Base-by-base conservation (phyloP, 2,797 vertebrate species). In the Myotis daubentonii region DNA sequence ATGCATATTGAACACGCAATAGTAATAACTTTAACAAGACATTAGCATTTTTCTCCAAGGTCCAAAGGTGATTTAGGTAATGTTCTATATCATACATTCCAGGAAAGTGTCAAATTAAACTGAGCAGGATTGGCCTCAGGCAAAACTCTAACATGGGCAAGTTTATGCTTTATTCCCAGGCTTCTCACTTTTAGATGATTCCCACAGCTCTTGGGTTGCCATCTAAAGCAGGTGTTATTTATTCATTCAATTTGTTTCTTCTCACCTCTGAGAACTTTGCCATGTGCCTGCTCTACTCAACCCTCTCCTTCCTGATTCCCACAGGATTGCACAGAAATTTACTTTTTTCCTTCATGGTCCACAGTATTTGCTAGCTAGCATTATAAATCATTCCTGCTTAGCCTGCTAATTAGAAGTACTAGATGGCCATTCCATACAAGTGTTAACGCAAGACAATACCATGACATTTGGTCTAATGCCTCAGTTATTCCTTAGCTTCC, bases 331-430 rank as follows among this genome's bases (percentile, higher is more conserved):
- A 66, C 16, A 79, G 70, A 87, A 92, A 85, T 86, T 71, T 28
- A 66, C 85, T 36, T 78, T 57, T 81, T 81, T 82, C 84, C 72
- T 95, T 95, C 89, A 66, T 44, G 68, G 81, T 70, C 66, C 51
- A 82, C 33, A 68, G 55, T 87, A n/a, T 84, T 78, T 86, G 4
- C 72, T 82, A 65, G 66, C 2, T 30, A 74, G 75, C 41, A 19
- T 47, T 79, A 49, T 62, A 81, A 94, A 93, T 97, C 89, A 87
- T 36, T 91, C n/a, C 94, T 86, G 38, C 57, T 92, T 68, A 74
- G 87, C 60, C 91, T 38, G 51, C 38, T 93, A 87, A 92, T 87
- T 53, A 86, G 25, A 33, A 53, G 20, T 91, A 66, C 41, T 62
- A 33, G 25, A 36, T 17, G 51, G 70, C 49, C 10, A 1, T 25